phyloP scores from a whole-genome alignment of 2,888 invertebrate genomes.

The Camptogramma bilineatum region DNA sequence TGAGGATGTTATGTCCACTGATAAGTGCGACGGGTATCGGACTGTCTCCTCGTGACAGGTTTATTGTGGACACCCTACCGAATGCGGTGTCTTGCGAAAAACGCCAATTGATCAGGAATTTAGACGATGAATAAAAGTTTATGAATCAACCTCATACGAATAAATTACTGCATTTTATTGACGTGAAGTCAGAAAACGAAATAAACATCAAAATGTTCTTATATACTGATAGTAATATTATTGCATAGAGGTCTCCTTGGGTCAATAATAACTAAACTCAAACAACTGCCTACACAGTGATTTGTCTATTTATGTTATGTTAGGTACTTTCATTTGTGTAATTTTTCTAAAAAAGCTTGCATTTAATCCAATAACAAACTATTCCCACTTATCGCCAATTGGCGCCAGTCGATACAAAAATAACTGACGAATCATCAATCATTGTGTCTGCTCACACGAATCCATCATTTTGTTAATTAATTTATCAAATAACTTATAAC shows the following conservation, averaged over 20 bases:
- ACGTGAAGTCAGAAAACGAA: constrained; percentile 10
- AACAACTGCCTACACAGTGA: neutral
- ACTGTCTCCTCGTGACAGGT: constrained; percentile 75
- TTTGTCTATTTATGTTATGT: neutral
- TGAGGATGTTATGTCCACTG: constrained; percentile 81
- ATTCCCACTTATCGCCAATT: constrained; percentile 52
- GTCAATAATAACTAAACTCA: neutral
- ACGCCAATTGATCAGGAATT: constrained; percentile 47
- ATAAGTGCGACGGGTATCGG: constrained; percentile 79
- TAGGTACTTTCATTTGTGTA: neutral
- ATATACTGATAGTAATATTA: neutral
- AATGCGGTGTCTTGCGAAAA: constrained; percentile 67
- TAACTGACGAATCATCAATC: constrained; percentile 76
- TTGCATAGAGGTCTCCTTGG: neutral
- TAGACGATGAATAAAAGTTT: constrained; percentile 40
- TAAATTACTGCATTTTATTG: constrained; percentile 34
- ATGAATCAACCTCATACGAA: constrained; percentile 37
- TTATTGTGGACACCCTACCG: constrained; percentile 82
- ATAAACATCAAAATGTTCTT: constrained; percentile 11
- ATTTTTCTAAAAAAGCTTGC: neutral
- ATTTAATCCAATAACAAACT: constrained; percentile 1
- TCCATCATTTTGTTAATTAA: constrained; percentile 70
- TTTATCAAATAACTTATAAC: constrained; percentile 52
- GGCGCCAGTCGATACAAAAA: constrained; percentile 54
- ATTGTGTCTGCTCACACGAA: constrained; percentile 54